These are phyloP conservation scores for Thalassaphorura encarpata DNA, from an alignment of 1,140 invertebrate genomes.

Conservation along the genomic window DNA sequence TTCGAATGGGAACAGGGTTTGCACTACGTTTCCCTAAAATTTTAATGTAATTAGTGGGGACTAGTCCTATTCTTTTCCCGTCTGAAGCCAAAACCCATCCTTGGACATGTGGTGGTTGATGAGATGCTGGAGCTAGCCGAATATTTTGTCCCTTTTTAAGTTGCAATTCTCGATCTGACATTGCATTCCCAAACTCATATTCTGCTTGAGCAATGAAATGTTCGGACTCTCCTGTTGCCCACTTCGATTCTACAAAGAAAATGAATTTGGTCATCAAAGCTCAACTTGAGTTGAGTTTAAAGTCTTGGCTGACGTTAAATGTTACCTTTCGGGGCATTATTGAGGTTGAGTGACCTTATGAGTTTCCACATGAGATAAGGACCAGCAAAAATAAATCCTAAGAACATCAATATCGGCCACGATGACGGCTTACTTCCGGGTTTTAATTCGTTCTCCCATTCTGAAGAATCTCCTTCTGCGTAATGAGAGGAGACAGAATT, in stretches of 20 bases:
- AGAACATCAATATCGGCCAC: constrained; percentile 60
- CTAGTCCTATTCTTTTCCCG: constrained; percentile 59
- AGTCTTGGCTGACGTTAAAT: too few species aligned
- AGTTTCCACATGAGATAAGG: constrained; percentile 87
- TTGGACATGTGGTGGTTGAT: constrained; percentile 58
- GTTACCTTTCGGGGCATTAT: constrained; percentile 7
- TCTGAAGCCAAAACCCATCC: constrained; percentile 64
- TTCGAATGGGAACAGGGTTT: neutral
- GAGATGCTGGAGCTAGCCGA: constrained; percentile 66
- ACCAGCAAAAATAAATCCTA: constrained; percentile 73
- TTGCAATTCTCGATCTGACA: constrained; percentile 61
- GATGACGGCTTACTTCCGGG: constrained; percentile 23
- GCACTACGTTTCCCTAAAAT: constrained; percentile 17
- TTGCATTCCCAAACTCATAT: constrained; percentile 61
- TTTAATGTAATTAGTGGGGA: constrained; percentile 68
- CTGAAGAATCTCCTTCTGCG: constrained; percentile 31
- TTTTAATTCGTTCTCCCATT: constrained; percentile 21
- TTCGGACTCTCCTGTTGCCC: constrained; percentile 51
- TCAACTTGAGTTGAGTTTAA: too few species aligned
- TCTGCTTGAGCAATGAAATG: constrained; percentile 59
- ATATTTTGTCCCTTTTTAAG: constrained; percentile 65
- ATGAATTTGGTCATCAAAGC: too few species aligned
- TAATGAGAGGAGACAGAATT: constrained; percentile 1
- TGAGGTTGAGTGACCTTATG: constrained; percentile 44
- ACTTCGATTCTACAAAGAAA: constrained; percentile 42